Evolutionary conservation across 2,888 invertebrate genomes (phyloP).

Genomic region (Byasa hedistus): DNA sequence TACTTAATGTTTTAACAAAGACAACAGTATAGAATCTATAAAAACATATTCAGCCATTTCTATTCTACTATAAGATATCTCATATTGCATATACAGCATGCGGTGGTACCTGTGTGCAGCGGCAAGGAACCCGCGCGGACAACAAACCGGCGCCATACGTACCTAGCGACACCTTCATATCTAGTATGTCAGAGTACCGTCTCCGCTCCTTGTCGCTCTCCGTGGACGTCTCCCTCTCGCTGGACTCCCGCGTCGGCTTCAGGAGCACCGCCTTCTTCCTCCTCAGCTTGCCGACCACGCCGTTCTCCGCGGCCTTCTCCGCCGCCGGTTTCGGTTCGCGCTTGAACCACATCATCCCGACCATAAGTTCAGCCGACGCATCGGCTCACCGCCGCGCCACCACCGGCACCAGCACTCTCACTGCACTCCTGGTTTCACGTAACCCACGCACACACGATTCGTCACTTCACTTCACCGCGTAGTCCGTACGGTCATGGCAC

Average conservation of each 20-base stretch:
- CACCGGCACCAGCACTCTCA: slow-evolving; percentile 4
- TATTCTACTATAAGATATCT: too few relatives aligned
- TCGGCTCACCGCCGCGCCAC: not conserved
- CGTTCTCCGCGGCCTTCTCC: slow-evolving; percentile 63
- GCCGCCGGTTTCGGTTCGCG: slow-evolving; percentile 65
- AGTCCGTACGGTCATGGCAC: slow-evolving; percentile 9
- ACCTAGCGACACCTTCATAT: slow-evolving; percentile 71
- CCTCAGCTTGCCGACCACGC: slow-evolving; percentile 61
- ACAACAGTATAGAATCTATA: too few relatives aligned
- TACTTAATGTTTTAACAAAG: too few relatives aligned
- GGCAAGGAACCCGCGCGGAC: slow-evolving; percentile 43
- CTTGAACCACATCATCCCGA: slow-evolving; percentile 76
- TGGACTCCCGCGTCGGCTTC: slow-evolving; percentile 69
- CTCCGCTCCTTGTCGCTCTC: slow-evolving; percentile 73
- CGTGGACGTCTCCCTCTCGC: slow-evolving; percentile 71
- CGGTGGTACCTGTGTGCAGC: slow-evolving; percentile 22
- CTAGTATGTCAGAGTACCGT: slow-evolving; percentile 71
- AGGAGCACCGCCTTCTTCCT: slow-evolving; percentile 65
- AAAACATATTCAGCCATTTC: slow-evolving; percentile 17
- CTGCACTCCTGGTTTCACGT: not conserved
- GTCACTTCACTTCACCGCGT: not conserved
- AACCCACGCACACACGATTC: not conserved
- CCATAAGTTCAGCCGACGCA: slow-evolving; percentile 38
- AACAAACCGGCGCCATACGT: slow-evolving; percentile 42
- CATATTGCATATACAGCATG: too few relatives aligned